A percentile compares a stretch with the other conserved stretches of the same genome.
Conservation (phyloP, 2,113 vertebrate genomes). For the Solea senegalensis region DNA sequence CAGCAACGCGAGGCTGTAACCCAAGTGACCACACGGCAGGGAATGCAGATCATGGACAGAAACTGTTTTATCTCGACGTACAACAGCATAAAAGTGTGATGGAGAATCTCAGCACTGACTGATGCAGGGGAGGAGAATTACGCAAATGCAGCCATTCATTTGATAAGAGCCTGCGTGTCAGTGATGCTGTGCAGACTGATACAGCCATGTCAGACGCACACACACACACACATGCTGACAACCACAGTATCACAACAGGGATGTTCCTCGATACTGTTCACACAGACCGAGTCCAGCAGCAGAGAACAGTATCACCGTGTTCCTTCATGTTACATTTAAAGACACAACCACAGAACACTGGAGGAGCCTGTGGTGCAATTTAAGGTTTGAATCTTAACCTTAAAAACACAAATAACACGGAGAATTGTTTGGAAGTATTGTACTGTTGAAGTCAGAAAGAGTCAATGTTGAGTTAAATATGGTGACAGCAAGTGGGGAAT, state of each 20-base stretch:
- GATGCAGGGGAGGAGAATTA: constrained; percentile 8
- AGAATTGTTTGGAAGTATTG: neutral
- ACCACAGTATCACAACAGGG: neutral
- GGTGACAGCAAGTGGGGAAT: no score
- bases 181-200: constrained; percentile 3
- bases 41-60: constrained; percentile 46
- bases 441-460: constrained; percentile 6
- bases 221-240: neutral
- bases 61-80: constrained; percentile 31
- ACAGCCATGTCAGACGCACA: neutral
- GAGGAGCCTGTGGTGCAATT: neutral
- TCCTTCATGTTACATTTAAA: constrained; percentile 6
- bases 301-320: constrained; percentile 3
- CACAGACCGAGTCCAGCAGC: neutral
- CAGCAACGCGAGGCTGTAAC: constrained; percentile 14
- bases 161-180: constrained; percentile 19
- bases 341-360: neutral
- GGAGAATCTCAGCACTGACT: constrained; percentile 12
- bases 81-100: constrained; percentile 2
- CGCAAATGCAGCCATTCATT: constrained; percentile 4
- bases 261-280: constrained; percentile 13
- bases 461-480: neutral
- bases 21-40: constrained; percentile 22
- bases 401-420: neutral
- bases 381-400: neutral